Evolutionary conservation across 2,113 vertebrate genomes (phyloP).

Genomic region (Stegostoma tigrinum): DNA sequence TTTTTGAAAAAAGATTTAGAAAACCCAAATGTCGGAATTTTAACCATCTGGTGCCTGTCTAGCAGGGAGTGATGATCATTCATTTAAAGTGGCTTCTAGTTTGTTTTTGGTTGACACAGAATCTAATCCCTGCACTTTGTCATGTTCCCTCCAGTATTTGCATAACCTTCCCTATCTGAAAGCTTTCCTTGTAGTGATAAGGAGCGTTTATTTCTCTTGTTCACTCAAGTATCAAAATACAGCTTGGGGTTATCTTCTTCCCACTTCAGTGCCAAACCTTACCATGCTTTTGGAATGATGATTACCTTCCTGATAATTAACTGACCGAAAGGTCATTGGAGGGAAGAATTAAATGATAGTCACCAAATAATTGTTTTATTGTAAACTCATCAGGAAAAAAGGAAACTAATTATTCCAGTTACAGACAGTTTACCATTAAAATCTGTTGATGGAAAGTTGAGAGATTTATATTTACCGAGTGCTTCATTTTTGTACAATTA

Average conservation of each 20-base stretch:
- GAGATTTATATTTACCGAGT: background rate
- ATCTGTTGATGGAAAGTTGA: background rate
- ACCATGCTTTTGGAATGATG: conserved; percentile 1
- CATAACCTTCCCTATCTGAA: conserved; percentile 36
- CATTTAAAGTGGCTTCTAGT: conserved; percentile 30
- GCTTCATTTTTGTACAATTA: background rate
- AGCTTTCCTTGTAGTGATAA: conserved; percentile 35
- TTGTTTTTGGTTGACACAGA: conserved; percentile 31
- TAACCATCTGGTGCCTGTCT: conserved; percentile 36
- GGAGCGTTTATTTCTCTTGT: conserved; percentile 29
- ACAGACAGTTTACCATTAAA: background rate
- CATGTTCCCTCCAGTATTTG: conserved; percentile 31
- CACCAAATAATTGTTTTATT: conserved; percentile 24
- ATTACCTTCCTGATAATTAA: conserved; percentile 8
- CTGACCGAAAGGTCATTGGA: background rate
- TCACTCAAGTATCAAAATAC: conserved; percentile 27
- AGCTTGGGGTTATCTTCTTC: conserved; percentile 15
- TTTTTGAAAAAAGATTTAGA: background rate
- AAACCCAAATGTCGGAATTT: background rate
- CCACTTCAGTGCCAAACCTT: conserved; percentile 6
- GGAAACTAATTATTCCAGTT: background rate
- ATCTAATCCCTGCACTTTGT: conserved; percentile 36
- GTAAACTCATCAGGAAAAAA: background rate
- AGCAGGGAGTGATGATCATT: conserved; percentile 4
- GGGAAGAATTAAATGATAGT: conserved; percentile 5